Evolutionary conservation across 2,797 vertebrate genomes (phyloP), one percentile per base, ranked within the genome.

Genomic region (Hypotaenidia philippensis): DNA sequence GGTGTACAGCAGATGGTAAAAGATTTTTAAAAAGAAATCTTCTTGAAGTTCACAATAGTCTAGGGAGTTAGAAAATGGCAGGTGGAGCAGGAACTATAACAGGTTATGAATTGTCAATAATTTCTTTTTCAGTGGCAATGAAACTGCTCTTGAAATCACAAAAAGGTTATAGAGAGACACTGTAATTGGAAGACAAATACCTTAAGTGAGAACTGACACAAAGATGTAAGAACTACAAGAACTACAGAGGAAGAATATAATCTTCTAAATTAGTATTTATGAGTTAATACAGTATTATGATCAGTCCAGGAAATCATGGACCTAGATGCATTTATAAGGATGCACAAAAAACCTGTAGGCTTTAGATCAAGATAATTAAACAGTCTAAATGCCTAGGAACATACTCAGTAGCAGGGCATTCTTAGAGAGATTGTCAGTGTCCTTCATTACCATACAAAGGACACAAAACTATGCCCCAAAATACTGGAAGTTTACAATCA

Each of bases 51-150:
- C 94, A 83, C 89, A 83, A 89, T 95, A 87, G 91, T 89, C 84
- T 87, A 90, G 87, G 60, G 84, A 91, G 60, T 86, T 90, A 79
- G 86, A 68, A 96, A 94, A 93, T 92, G 89, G 84, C 89, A 97
- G 94, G 93, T 92, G 93, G 94, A 83, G 56, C 94, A 92, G 85
- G 72, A 96, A 91, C 47, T 93, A 4, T 93, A 95, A 92, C 87
- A 96, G 91, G 92, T 96, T 96, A 96, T 93, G 87, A 93, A 93
- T 78, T 95, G 87, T 95, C 93, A 94, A 95, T 89, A 94, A 81
- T 97, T 96, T 97, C 79, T 55, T 50, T 91, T 96, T 94, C 92
- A 71, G 89, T 93, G 90, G 71, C 86, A 95, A 69, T 53, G 91
- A 95, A 97, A 86, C 41, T 89, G 70, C 68, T 92, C 83, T 81